Evolutionary conservation across 2,888 invertebrate genomes (phyloP).

Genomic region (Cyclophora albipunctata): DNA sequence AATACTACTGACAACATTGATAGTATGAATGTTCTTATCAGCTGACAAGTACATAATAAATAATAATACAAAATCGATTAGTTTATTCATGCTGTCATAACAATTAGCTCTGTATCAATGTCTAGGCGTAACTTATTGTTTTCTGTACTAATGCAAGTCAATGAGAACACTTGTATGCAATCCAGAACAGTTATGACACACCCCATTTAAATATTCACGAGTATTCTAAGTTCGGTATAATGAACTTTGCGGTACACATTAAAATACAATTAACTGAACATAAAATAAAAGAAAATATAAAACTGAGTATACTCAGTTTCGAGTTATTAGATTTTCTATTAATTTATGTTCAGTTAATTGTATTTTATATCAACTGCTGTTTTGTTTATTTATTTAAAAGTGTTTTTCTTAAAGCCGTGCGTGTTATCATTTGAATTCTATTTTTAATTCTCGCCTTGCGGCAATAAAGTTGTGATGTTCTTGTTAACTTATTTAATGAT

Average conservation of each 20-base stretch:
- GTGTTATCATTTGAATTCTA: too few species aligned
- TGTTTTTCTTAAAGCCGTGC: too few species aligned
- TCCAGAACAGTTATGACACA: slow-evolving; percentile 46
- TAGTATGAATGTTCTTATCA: too few species aligned
- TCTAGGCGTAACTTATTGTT: slow-evolving; percentile 38
- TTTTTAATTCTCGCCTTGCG: too few species aligned
- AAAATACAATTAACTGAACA: slow-evolving; percentile 29
- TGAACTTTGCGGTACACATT: slow-evolving; percentile 27
- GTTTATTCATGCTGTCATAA: slow-evolving; percentile 37
- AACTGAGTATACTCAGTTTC: too few species aligned
- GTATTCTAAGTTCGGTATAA: slow-evolving; percentile 8
- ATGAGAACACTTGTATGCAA: slow-evolving; percentile 37
- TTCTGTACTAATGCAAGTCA: slow-evolving; percentile 46
- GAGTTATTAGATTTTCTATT: too few species aligned
- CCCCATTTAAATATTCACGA: slow-evolving; percentile 50
- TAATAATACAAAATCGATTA: too few species aligned
- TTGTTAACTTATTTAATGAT: too few species aligned
- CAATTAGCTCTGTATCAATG: slow-evolving; percentile 27
- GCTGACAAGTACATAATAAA: too few species aligned
- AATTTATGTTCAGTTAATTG: slow-evolving; percentile 21
- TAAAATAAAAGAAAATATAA: not conserved
- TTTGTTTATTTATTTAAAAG: not conserved
- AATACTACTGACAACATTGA: too few species aligned
- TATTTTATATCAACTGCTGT: slow-evolving; percentile 28
- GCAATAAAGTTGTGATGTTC: too few species aligned